Conservation (phyloP, 2,797 vertebrate species). For the Kryptolebias ocellatus region DNA sequence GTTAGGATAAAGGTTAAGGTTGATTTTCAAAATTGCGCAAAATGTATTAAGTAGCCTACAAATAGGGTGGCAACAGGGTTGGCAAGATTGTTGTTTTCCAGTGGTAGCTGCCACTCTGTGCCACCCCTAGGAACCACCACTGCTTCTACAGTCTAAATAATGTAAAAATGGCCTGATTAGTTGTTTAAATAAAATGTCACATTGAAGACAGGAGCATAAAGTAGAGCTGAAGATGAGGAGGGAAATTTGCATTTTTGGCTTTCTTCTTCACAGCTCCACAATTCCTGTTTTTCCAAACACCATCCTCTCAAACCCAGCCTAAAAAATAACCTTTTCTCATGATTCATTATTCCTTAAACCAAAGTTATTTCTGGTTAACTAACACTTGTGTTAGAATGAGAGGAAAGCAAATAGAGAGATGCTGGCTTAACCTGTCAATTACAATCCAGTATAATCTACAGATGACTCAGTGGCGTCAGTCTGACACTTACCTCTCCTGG, state of each 20-base stretch:
- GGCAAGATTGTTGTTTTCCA: no score
- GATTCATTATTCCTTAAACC: constrained; percentile 22
- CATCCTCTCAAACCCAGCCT: constrained; percentile 33
- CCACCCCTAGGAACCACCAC: no score
- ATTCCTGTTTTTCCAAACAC: not conserved
- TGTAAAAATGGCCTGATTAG: no score
- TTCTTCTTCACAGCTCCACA: constrained; percentile 6
- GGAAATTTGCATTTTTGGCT: not conserved
- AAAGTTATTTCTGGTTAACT: not conserved
- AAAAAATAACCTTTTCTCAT: constrained; percentile 37
- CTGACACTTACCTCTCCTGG: constrained; percentile 81
- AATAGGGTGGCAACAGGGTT: no score
- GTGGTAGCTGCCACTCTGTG: no score
- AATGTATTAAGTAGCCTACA: no score
- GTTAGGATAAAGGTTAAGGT: no score
- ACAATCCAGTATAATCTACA: constrained; percentile 1
- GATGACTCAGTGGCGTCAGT: constrained; percentile 6
- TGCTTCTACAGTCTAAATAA: no score
- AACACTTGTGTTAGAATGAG: not conserved
- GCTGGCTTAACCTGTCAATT: not conserved
- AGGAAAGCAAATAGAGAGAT: constrained; percentile 3
- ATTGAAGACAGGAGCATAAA: not conserved
- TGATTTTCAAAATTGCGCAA: no score
- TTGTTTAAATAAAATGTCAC: no score
- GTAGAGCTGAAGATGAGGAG: constrained; percentile 9